Conservation (phyloP, 2,888 invertebrate genomes). For the Leptopterna dolabrata region DNA sequence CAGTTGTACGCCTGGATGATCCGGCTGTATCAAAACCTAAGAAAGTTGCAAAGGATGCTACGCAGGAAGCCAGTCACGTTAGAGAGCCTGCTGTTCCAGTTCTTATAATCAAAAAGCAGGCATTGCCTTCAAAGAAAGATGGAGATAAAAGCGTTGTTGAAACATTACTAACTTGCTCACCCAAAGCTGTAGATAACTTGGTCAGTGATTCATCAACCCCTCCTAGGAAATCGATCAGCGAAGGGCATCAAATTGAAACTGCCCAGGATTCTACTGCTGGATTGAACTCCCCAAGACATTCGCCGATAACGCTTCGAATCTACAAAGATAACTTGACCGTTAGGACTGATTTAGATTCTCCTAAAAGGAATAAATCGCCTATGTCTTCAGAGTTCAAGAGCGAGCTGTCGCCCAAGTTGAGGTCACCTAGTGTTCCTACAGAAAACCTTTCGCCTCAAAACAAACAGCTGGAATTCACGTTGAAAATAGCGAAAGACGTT, state of each 20-base stretch:
- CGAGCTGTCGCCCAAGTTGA: constrained; percentile 51
- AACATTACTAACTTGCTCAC: constrained; percentile 38
- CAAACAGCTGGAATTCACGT: constrained; percentile 61
- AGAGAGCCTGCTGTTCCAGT: constrained; percentile 34
- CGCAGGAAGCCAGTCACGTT: neutral
- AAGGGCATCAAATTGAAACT: constrained; percentile 18
- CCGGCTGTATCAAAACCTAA: neutral
- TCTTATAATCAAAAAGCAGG: constrained; percentile 40
- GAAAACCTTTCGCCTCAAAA: constrained; percentile 54
- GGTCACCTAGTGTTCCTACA: constrained; percentile 5
- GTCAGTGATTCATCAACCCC: neutral
- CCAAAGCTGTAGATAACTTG: constrained; percentile 7
- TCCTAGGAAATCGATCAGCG: neutral
- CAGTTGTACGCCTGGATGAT: neutral
- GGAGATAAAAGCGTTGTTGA: constrained; percentile 1
- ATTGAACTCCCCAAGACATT: constrained; percentile 26
- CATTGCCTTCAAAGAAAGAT: constrained; percentile 23
- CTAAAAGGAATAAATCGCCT: constrained; percentile 56
- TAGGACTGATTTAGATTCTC: constrained; percentile 57
- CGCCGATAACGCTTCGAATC: constrained; percentile 58
- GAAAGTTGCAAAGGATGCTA: neutral
- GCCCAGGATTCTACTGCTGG: neutral
- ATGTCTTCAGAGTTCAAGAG: constrained; percentile 55
- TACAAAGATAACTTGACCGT: constrained; percentile 58
- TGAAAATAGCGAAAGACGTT: constrained; percentile 61